These are phyloP conservation scores for Penaeus vannamei DNA, from an alignment of 1,140 invertebrate species.

Conservation along the genomic window DNA sequence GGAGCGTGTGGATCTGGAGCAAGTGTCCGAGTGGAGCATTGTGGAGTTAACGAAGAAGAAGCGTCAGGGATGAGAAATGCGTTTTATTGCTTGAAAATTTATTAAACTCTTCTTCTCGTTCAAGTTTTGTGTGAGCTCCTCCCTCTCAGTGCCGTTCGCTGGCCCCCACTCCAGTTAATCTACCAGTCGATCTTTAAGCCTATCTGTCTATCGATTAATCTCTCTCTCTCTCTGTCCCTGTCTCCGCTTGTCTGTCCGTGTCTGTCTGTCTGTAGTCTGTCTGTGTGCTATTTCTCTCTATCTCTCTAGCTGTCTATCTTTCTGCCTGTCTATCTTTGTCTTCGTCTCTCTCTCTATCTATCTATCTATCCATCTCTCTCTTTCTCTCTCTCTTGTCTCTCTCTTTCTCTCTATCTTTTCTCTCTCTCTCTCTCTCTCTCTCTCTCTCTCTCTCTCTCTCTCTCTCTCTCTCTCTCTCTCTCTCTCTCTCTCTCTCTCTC, in stretches of 20 bases:
- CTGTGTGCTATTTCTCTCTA: no score
- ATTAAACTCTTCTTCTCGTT: no score
- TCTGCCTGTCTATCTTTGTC: not conserved
- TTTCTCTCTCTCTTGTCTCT: not conserved
- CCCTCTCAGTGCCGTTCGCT: no score
- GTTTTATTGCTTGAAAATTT: no score
- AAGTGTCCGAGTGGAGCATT: no score
- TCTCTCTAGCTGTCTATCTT: not conserved
- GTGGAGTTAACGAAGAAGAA: no score
- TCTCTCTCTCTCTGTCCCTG: not conserved
- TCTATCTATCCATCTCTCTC: not conserved
- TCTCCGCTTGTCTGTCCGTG: not conserved
- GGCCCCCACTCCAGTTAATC: no score
- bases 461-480: not conserved
- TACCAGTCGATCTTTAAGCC: no score
- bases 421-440: not conserved
- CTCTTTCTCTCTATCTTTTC: not conserved
- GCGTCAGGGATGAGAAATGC: no score
- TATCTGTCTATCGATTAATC: not conserved
- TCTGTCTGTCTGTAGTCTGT: not conserved
- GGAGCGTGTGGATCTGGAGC: no score
- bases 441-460: not conserved
- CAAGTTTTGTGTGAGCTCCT: no score
- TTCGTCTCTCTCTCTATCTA: not conserved
- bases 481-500: slow-evolving; percentile 16